phyloP scores from a whole-genome alignment of 2,888 invertebrate genomes.

The Pollenia angustigena region DNA sequence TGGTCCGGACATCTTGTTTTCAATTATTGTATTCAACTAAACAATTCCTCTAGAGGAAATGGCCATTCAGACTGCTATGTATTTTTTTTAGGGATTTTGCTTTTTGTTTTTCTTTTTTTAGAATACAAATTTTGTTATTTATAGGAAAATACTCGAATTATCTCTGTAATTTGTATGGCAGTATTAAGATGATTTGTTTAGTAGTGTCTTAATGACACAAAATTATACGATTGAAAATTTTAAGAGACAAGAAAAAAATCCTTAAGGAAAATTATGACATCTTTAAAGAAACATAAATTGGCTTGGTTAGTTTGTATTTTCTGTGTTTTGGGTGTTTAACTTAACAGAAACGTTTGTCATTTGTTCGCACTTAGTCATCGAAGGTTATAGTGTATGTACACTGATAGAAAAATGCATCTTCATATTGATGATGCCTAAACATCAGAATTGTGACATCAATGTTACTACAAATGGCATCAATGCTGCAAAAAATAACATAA shows the following conservation, averaged over 20 bases:
- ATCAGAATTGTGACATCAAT: no score
- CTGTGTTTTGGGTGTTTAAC: neutral
- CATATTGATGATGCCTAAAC: no score
- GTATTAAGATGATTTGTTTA: constrained; percentile 36
- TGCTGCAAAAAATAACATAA: no score
- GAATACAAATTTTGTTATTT: constrained; percentile 14
- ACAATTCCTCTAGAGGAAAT: constrained; percentile 13
- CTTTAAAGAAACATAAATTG: neutral
- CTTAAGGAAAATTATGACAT: neutral
- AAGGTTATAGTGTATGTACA: no score
- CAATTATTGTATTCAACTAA: neutral
- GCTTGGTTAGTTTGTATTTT: neutral
- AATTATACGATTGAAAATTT: constrained; percentile 3
- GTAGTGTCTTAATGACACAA: constrained; percentile 33
- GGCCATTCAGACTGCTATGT: neutral
- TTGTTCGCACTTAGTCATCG: no score
- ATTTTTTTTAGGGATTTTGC: neutral
- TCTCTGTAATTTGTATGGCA: constrained; percentile 34
- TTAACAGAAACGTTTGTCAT: no score
- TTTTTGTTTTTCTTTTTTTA: neutral
- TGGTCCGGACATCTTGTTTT: neutral
- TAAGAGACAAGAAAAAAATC: constrained; percentile 25
- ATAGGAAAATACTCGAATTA: constrained; percentile 15
- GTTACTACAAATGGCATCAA: no score
- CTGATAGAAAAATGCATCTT: no score